Evolutionary conservation across 2,113 vertebrate species (phyloP), one percentile per base, ranked within the genome.

Genomic region (Pedetes capensis): DNA sequence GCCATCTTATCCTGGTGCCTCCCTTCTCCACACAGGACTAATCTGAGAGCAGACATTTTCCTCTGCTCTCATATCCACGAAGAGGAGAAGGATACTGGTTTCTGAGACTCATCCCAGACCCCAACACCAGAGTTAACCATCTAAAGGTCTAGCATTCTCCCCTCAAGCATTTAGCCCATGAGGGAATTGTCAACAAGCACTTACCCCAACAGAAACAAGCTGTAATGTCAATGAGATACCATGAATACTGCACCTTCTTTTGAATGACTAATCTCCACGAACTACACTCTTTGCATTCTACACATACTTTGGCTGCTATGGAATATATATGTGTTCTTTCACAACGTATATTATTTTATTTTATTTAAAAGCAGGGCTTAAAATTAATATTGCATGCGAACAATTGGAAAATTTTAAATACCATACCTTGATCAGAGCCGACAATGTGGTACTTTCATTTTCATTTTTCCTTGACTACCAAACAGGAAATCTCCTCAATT

Each of bases 401-500:
- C 59, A 93, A 81, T 11, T 47, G n/a, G 68, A 89, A 89, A 72
- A 64, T 37, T 37, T 85, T 83, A 83, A 97, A 94, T 71, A 89
- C 29, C 18, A 94, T 71, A 89, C 29, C 18, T 96, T 88, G 12
- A 34, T 87, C 44, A 57, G 39, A 94, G 78, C 32, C 76, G 89
- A 74, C 80, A 92, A 68, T 63, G 25, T 63, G n/a, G 63, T 80
- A 78, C 84, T 97, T 96, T 84, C 37, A 0, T 89, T 93, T 97
- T 97, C 86, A 80, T 93, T 44, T 92, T 94, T 95, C 75, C 72
- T 95, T 94, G 49, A 81, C 57, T 92, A 93, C 76, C 74, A 96
- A 94, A 94, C 76, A 95, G 87, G 91, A 96, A 94, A 89, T 95
- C 75, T 94, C 79, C 59, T 92, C 93, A 94, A 92, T 81, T 96